Evolutionary conservation across 2,797 vertebrate species (phyloP), one percentile per base, ranked within the genome.

Genomic region (Rhinoraja longicauda): DNA sequence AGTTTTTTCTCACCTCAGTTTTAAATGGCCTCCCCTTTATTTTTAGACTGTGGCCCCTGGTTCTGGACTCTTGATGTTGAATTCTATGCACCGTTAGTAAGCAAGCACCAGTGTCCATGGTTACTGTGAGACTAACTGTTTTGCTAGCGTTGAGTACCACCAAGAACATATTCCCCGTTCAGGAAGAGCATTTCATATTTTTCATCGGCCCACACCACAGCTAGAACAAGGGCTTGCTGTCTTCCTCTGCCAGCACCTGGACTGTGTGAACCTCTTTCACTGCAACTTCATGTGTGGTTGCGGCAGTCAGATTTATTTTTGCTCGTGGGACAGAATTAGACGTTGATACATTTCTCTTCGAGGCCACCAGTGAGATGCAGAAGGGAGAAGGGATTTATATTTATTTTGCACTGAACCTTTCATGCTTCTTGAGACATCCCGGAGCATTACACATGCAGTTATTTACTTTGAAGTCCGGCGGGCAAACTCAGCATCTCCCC

Each of bases 161-260:
- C n/a, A 90, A 32, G 36, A 90, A 21, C 15, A 2, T 67, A 90
- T 57, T 70, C 62, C 86, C 86, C 67, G 86, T 67, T 90, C 86
- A 64, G 59, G n/a, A 84, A 84, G 81, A 84, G 81, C 26, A 57
- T 59, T 84, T 59, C 81, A 84, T 84, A 84, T 29, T 84, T 81
- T 84, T 12, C 81, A 59, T 59, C 24, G 10, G 10, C 62, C 29
- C 62, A 67, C 29, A 67, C n/a, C 86, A 36, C 59, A 90, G 62
- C 62, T 67, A 12, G 64, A 90, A 90, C 59, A 90, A 64, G n/a
- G 53, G n/a, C 86, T 19, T 19, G 17, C 59, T 90, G n/a, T 90
- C 53, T 90, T 15, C 17, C 67, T n/a, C 39, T 90, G 62, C 13
- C 24, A 67, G 67, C 64, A 70, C 86, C 62, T 90, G 32, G 59